A percentile compares a stretch with the other conserved stretches of the same genome.
Evolutionary conservation across 2,888 invertebrate genomes (phyloP).

Genomic region (Rugalucina vietnamica): DNA sequence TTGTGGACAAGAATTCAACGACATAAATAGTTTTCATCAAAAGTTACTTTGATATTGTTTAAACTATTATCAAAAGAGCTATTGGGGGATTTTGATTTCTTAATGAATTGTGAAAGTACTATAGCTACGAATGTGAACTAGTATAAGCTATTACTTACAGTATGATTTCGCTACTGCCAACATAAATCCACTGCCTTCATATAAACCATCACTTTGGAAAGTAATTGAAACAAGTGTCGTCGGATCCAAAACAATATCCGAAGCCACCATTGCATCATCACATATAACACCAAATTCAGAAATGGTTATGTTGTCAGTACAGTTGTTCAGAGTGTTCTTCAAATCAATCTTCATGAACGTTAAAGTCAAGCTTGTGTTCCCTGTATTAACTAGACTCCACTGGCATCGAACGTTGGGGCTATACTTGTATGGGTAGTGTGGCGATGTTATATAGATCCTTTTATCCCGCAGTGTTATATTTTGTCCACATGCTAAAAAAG

Average conservation of each 20-base stretch:
- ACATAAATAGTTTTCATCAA: too few species aligned
- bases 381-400: background rate
- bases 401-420: background rate
- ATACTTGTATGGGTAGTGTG: background rate
- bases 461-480: background rate
- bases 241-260: background rate
- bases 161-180: background rate
- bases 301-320: background rate
- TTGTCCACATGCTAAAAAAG: slow-evolving; percentile 1
- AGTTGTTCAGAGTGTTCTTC: background rate
- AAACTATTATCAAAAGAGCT: too few species aligned
- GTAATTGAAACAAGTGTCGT: background rate
- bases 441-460: background rate
- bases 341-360: background rate
- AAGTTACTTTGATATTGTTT: too few species aligned
- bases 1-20: too few species aligned
- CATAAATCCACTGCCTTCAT: background rate
- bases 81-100: too few species aligned
- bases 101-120: too few species aligned
- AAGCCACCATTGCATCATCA: background rate
- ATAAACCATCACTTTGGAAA: background rate
- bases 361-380: background rate
- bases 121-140: too few species aligned
- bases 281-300: background rate
- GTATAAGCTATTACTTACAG: background rate